Evolutionary conservation across 2,888 invertebrate genomes (phyloP), one percentile per base, ranked within the genome.

Genomic region (Sericinus montela): DNA sequence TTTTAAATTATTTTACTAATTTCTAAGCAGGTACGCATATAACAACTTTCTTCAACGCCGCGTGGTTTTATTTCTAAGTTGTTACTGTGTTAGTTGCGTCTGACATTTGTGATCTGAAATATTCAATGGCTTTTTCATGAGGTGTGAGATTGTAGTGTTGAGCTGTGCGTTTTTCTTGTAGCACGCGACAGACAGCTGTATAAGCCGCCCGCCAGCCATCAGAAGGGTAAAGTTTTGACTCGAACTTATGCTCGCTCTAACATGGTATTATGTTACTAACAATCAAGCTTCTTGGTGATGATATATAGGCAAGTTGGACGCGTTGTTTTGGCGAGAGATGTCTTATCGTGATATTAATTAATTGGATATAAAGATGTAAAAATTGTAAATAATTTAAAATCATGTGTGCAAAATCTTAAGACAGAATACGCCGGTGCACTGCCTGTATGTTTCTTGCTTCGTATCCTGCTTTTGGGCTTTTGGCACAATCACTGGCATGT

Each of bases 111-210:
- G 55, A 60, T 52, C 54, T 54, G 49, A 54, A 49, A 34, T 32
- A 58, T 59, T 40, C 56, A 59, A 62, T 63, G 65, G 60, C 62
- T 46, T 53, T 57, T 34, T 63, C 57, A 56, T 62, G 64, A 72
- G 77, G 75, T 80, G 77, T 73, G 76, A 69, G 66, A 61, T 67
- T 73, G 69, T 76, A 67, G 77, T 72, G 80, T 81, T 88, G 75
- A 88, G 84, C 71, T 83, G 68, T 81, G 71, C 75, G 69, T 86
- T 87, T 84, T 70, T 88, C 80, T 87, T 83, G 75, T 88, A 88
- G 87, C 69, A 63, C 69, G 75, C 72, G 78, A 69, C 76, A 76
- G 78, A 68, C 75, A 75, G 72, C 66, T 68, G 72, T 83, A 82
- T 75, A 79, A 67, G 75, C 76, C 76, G 78, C 87, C 87, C 61